Base-by-base conservation (phyloP, 2,797 vertebrate genomes). In the Amblyopsis hoosieri region DNA sequence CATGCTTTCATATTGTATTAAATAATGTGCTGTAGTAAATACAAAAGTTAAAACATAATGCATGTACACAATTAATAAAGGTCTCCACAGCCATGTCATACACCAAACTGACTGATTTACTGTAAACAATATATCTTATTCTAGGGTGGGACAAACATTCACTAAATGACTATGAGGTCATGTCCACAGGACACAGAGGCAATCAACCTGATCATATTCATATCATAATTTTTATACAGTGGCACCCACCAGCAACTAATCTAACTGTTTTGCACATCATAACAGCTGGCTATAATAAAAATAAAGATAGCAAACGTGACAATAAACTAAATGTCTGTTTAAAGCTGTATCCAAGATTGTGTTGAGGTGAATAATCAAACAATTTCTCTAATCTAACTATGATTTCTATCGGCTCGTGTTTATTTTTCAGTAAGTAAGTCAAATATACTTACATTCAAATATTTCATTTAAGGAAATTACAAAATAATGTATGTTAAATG, bases 151-250 rank as follows among this genome's bases (percentile, higher is more conserved):
- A 80, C 57, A 70, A 78, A 83, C 86, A 86, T 82, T 88, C 79
- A 83, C 77, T 73, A 74, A 61, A 75, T 72, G 80, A 78, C 71
- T 78, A 75, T 64, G 80, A 76, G 75, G 69, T 66, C 31, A 81
- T 93, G 93, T 94, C 93, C 91, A 92, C 68, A 68, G 94, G 92
- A 93, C 93, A 93, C 84, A 93, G 83, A 87, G 78, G 79, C 84
- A 72, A 70, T 85, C 85, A 91, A 92, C 90, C 93, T 92, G 90
- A 92, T 89, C 85, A 75, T 69, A 76, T 67, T 66, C 67, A 74
- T 13, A 64, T 42, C 23, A 55, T 62, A 67, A 64, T 50, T 66
- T 53, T 53, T 54, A 47, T 29, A 69, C 14, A 60, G 31, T 46
- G 31, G 55, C 67, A 47, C 15, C 46, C 23, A 66, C 14, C 15